Evolutionary conservation across 1,140 invertebrate species (phyloP), one percentile per base, ranked within the genome.

Genomic region (Rhagoletis pomonella): DNA sequence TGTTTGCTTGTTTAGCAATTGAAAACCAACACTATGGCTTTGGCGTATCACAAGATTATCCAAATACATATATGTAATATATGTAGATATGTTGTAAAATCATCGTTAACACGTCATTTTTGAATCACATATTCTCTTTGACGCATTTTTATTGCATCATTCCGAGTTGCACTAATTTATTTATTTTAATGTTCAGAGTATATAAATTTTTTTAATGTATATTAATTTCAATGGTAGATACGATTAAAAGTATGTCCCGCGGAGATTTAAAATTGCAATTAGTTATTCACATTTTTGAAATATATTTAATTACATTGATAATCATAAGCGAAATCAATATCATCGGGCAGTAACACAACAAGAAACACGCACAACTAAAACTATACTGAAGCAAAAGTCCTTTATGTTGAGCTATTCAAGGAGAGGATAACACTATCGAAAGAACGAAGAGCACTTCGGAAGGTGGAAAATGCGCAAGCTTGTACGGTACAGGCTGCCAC

Each of bases 291-390:
- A 29, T 29, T 29, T 29, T 29, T 29, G 42, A 42, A 73, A 73
- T 73, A 29, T 42, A 44, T 69, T 47, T 5, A 73, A n/a, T 47
- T 47, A 47, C 12, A n/a, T 73, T 47, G 44, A 85, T 29, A 60
- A 59, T 73, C 42, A 73, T 4, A 47, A 73, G 67, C 67, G 10
- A 85, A 85, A 85, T 58, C 50, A 85, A 50, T 10, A 85, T 58
- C 58, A 58, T 85, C 50, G 39, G 9, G 29, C 50, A 85, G 29
- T 60, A 85, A 85, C 81, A 85, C 81, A 59, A 85, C 81, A 60
- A 85, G n/a, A 59, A 85, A 85, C 47, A 60, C 50, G 58, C 47
- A 59, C 81, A 85, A 85, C 81, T 29, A 59, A 85, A 85, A 59
- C 50, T n/a, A 55, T 47, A 85, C 81, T 85, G 44, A 85, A 58